Conservation (phyloP, 1,140 invertebrate genomes). For the Chionoecetes opilio region DNA sequence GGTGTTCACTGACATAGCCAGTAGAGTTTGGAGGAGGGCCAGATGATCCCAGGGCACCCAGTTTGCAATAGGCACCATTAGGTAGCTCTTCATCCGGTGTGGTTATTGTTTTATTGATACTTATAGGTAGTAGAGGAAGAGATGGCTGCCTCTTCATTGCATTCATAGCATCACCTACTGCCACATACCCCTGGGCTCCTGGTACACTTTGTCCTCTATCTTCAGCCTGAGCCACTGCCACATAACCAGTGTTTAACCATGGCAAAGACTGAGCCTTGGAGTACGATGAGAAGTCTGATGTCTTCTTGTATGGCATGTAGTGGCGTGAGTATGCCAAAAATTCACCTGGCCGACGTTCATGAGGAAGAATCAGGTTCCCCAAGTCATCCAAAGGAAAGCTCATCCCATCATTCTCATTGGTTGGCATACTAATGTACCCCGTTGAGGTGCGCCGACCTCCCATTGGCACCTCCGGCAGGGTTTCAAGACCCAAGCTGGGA, state of each 20-base stretch:
- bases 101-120: constrained; percentile 47
- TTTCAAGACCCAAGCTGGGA: constrained; percentile 40
- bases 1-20: constrained; percentile 70
- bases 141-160: constrained; percentile 70
- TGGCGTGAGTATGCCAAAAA: constrained; percentile 68
- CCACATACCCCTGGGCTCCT: constrained; percentile 60
- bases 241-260: constrained; percentile 71
- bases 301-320: constrained; percentile 64
- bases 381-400: constrained; percentile 50
- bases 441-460: constrained; percentile 68
- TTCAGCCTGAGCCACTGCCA: constrained; percentile 71
- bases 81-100: constrained; percentile 73
- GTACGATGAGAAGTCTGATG: constrained; percentile 55
- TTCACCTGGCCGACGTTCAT: constrained; percentile 48
- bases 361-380: constrained; percentile 61
- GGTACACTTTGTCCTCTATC: background rate
- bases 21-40: constrained; percentile 49
- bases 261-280: constrained; percentile 69
- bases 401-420: constrained; percentile 39
- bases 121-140: constrained; percentile 42
- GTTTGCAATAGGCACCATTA: constrained; percentile 66
- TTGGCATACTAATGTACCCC: constrained; percentile 74
- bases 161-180: constrained; percentile 61
- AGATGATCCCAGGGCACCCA: constrained; percentile 68
- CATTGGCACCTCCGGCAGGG: constrained; percentile 47